phyloP scores from a whole-genome alignment of 2,113 vertebrate species.

The Tyto alba region DNA sequence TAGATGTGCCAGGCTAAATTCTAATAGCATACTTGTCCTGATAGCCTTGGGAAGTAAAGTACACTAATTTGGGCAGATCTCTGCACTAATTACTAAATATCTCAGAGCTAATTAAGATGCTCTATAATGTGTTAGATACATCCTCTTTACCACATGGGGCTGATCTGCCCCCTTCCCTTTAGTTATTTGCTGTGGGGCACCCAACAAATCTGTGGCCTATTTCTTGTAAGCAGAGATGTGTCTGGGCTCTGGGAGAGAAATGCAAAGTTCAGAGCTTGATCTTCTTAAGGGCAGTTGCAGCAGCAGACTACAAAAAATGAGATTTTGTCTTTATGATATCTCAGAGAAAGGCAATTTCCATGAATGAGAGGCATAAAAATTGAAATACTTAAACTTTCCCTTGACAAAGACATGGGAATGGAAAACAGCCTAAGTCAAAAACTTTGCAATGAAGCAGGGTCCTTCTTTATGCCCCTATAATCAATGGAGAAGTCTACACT shows the following conservation, averaged over 20 bases:
- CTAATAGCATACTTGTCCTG: neutral
- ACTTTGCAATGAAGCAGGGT: neutral
- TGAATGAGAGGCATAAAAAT: neutral
- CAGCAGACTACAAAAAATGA: neutral
- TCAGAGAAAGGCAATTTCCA: neutral
- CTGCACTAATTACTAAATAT: neutral
- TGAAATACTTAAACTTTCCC: neutral
- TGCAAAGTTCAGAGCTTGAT: neutral
- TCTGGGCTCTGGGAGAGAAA: neutral
- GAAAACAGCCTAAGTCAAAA: neutral
- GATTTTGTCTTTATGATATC: neutral
- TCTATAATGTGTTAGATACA: neutral
- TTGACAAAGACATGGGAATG: neutral
- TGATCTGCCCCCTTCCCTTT: neutral
- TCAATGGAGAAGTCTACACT: neutral
- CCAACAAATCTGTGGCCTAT: neutral
- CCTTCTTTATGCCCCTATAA: neutral
- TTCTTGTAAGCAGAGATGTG: neutral
- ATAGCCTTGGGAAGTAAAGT: neutral
- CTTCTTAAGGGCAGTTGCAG: neutral
- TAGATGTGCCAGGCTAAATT: fast-evolving
- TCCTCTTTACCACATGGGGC: fast-evolving
- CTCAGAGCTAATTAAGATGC: neutral
- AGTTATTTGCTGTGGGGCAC: neutral
- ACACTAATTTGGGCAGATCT: neutral